Base-by-base conservation (phyloP, 2,797 vertebrate species). In the Danio choprae region DNA sequence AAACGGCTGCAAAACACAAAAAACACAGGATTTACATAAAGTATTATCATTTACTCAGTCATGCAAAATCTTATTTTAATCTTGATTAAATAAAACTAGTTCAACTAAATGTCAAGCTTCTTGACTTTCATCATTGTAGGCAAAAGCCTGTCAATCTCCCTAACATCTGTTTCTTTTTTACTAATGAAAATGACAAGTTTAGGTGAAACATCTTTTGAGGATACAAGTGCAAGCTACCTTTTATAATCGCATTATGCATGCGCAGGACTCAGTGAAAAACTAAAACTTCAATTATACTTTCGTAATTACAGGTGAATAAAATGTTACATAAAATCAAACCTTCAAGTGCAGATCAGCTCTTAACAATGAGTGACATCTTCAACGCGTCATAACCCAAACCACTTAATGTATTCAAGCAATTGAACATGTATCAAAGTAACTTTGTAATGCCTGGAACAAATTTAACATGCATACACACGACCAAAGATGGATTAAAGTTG, bases 1-100 rank as follows among this genome's bases (percentile, higher is more conserved):
- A 94, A 91, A 89, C 92, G 93, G 92, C 93, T 94, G 83, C 12
- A 41, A 20, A 48, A 50, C 20, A 41, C 1, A 80, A 9, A 18
- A 36, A 13, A 62, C 4, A 51, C 18, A 38, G 29, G n/a, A 16
- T 51, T 70, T 50, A 5, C 0, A 0, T 40, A 67, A 22, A 11
- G 13, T 22, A 12, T 15, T 7, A 44, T 46, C 2, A 46, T 48
- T 46, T 10, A 46, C 41, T 20, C 12, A 0, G 3, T 48, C 4
- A 44, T 13, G 15, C 1, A 16, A 29, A 56, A 16, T 6, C n/a
- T 12, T 5, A 13, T 5, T 4, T n/a, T 2, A 6, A 13, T 13
- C 2, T 7, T 56, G 9, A 56, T 20, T 12, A 16, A 10, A 56
- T 56, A 56, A 7, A 2, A 46, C 44, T 46, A 1, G 18, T 46